Base-by-base conservation (phyloP, 2,888 invertebrate species). In the Hyposoter dolosus region DNA sequence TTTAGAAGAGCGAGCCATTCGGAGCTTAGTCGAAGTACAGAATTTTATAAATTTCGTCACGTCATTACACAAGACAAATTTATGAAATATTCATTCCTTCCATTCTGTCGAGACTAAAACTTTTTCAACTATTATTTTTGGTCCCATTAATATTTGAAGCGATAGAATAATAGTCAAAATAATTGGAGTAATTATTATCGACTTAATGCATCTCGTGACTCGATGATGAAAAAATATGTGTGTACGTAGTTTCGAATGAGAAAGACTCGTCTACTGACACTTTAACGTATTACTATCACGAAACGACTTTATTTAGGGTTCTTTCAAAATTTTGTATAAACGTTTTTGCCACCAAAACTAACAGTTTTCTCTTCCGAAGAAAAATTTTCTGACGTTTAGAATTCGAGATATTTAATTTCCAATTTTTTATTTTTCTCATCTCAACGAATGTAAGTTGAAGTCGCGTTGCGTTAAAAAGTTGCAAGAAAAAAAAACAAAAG, bases 1-100 rank as follows among this genome's bases (percentile, higher is more conserved):
- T n/a, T 78, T 74, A 63, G 75, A 75, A 32, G 28, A 74, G 75
- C 68, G 23, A 60, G 32, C 5, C 43, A 66, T 74, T 79, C 72
- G 68, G 47, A 68, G 35, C 72, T 60, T 53, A 43, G 65, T 76
- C 76, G 65, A 76, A 80, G 71, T 35, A 50, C 76, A 43, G 45
- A 32, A 72, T 35, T 56, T 50, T 53, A 71, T 47, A 45, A 50
- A 72, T 68, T 23, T 79, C n/a, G 12, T 53, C 17, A 19, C 75
- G 47, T 63, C 32, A 45, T 17, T 65, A 28, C 4, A 28, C 28
- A 10, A 28, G 15, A 15, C 15, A 28, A 12, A 28, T 60, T 28
- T 28, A 10, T 15, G 15, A 15, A 60, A 12, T 60, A 28, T 28
- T 28, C 15, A 19, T 28, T 60, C 15, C 56, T 53, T 60, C 17